These are phyloP conservation scores for Halcyon leucocephala DNA, from an alignment of 2,797 vertebrate species.

Conservation along the genomic window DNA sequence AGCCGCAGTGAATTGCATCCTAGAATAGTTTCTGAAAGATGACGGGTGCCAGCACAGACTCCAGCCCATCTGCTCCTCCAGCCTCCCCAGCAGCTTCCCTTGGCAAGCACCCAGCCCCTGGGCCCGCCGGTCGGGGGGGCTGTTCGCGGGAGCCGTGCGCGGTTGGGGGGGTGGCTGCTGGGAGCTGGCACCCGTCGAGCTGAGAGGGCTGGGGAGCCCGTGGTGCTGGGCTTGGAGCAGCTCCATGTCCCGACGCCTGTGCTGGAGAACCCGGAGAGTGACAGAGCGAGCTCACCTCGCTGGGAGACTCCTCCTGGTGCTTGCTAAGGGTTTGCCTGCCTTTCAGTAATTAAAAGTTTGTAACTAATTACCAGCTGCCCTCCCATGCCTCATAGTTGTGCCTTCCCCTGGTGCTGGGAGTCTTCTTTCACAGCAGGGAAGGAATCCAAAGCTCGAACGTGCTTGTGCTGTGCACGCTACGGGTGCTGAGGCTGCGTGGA, in stretches of 20 bases:
- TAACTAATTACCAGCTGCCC: neutral
- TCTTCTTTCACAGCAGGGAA: neutral
- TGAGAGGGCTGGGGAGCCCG: neutral
- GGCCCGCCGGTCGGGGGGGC: neutral
- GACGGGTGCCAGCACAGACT: neutral
- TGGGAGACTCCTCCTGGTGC: neutral
- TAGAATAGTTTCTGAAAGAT: neutral
- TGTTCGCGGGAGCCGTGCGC: neutral
- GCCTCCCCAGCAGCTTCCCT: neutral
- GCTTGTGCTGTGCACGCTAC: neutral
- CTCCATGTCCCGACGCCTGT: neutral
- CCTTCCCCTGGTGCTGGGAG: neutral
- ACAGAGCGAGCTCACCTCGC: neutral
- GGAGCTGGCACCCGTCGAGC: neutral
- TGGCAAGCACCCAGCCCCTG: neutral
- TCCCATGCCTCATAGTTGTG: neutral
- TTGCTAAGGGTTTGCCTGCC: neutral
- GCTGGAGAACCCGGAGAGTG: neutral
- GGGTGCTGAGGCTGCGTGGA: neutral
- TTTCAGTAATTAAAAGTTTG: neutral
- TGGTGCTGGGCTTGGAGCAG: neutral
- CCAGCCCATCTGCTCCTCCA: neutral
- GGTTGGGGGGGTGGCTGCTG: neutral
- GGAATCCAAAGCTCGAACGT: neutral
- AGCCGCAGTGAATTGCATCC: neutral